A percentile compares a stretch with the other conserved stretches of the same genome.
Evolutionary conservation across 2,113 vertebrate genomes (phyloP).

Genomic region (Tonatia bakeri): DNA sequence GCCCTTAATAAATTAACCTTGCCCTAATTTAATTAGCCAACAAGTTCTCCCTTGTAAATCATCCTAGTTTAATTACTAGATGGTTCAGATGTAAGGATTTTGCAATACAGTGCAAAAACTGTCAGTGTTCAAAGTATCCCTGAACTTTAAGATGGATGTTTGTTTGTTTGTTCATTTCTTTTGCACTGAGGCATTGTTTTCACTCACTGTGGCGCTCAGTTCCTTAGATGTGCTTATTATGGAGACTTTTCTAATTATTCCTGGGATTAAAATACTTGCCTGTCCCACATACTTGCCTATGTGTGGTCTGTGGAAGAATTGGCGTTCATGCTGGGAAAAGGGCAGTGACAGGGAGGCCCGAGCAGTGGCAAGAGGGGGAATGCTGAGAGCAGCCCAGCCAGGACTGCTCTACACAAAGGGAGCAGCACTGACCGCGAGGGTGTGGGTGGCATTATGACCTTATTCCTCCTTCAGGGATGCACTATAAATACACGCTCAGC

Average conservation of each 20-base stretch:
- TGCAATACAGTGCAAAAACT: background rate
- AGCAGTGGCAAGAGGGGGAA: background rate
- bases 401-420: background rate
- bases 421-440: background rate
- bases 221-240: background rate
- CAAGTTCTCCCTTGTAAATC: slow-evolving; percentile 8
- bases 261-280: background rate
- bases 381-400: background rate
- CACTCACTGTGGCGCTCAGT: background rate
- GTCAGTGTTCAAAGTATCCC: background rate
- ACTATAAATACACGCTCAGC: background rate
- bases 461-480: background rate
- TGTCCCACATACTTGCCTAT: background rate
- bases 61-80: background rate
- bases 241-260: background rate
- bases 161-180: background rate
- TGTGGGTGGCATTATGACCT: background rate
- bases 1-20: background rate
- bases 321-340: background rate
- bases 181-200: background rate
- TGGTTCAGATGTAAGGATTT: background rate
- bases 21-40: background rate
- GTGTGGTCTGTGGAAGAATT: background rate
- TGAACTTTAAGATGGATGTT: background rate
- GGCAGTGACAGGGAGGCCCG: background rate